phyloP scores from a whole-genome alignment of 2,113 vertebrate genomes.

The Pleuronectes platessa region DNA sequence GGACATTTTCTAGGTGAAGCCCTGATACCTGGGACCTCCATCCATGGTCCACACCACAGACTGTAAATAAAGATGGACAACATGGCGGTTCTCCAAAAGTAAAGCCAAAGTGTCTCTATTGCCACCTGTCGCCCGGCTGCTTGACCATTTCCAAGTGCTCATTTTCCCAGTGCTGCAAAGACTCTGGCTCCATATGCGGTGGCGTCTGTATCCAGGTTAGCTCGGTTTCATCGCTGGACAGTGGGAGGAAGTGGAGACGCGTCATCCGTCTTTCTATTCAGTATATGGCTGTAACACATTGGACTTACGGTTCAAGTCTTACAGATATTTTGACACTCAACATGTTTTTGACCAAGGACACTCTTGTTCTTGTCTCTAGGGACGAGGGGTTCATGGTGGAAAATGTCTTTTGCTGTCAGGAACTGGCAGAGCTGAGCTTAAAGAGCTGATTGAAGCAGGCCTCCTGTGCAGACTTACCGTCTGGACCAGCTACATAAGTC shows the following conservation, averaged over 20 bases:
- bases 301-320: neutral
- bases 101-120: too few relatives aligned
- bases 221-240: neutral
- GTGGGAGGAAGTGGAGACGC: neutral
- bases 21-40: too few relatives aligned
- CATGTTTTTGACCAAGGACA: too few relatives aligned
- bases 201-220: too few relatives aligned
- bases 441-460: neutral
- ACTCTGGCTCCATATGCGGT: too few relatives aligned
- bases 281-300: neutral
- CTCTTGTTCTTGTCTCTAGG: neutral
- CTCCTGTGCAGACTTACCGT: neutral
- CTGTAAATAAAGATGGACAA: too few relatives aligned
- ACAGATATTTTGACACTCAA: neutral
- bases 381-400: neutral
- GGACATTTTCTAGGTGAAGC: too few relatives aligned
- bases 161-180: too few relatives aligned
- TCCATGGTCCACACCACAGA: too few relatives aligned
- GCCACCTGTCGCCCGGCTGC: too few relatives aligned
- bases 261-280: neutral
- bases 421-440: neutral
- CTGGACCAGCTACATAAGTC: neutral
- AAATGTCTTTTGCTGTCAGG: neutral
- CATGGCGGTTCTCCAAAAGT: too few relatives aligned
- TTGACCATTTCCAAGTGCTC: too few relatives aligned